Base-by-base conservation (phyloP, 2,888 invertebrate genomes). In the Chrysomela aeneicollis region DNA sequence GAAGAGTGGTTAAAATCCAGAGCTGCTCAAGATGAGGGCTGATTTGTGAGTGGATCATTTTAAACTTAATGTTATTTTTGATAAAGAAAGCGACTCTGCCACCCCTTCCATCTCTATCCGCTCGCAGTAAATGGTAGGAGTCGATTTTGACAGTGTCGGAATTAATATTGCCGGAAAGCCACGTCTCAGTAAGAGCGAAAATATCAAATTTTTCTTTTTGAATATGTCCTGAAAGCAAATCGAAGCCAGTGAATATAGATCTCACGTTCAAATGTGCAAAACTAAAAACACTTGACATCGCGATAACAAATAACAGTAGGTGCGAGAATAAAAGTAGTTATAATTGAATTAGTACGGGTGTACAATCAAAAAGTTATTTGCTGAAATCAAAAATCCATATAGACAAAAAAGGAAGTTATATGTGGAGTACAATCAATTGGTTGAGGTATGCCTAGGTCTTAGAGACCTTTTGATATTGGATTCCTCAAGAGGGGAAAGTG, bases 111-210 rank as follows among this genome's bases (percentile, higher is more conserved):
- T 21, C 21, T 49, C 49, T 18, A 49, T 49, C 49, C 12, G 49
- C 49, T 10, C 49, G 49, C 2, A 49, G 19, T 49, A 49, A n/a
- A 1, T 49, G 19, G n/a, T 49, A 49, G 10, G 49, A 12, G 49
- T 49, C 21, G 21, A 49, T 49, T 19, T 26, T 26, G 12, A 51
- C 26, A 15, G 51, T 26, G n/a, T n/a, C 12, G 22, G 2, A 50
- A 50, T 50, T 21, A n/a, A 50, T 50, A 35, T 35, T 35, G 12
- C 12, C 18, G 19, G 50, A 18, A 21, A 50, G 50, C 50, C 50
- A 19, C 21, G 50, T 50, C 50, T 50, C 50, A 6, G 50, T 50
- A 50, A 50, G 50, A 50, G 50, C 50, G 22, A 50, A 50, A 8
- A 18, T 50, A 50, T 50, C 50, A 19, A 50, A 19, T 50, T 50